Percentiles rank a stretch among this genome's conserved stretches.
These are phyloP conservation scores for Apis cerana DNA, from an alignment of 1,140 invertebrate genomes.

Conservation along the genomic window DNA sequence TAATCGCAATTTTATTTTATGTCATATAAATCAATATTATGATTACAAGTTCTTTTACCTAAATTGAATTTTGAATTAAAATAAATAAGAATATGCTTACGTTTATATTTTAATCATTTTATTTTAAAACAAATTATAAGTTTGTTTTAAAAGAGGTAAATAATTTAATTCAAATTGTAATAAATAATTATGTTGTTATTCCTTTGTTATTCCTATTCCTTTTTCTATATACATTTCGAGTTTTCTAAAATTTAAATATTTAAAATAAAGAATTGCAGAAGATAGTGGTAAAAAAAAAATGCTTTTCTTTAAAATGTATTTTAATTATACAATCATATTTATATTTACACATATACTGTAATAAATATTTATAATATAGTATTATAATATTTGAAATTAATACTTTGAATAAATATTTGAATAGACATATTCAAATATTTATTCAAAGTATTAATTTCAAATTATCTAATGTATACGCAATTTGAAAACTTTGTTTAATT, in stretches of 20 bases:
- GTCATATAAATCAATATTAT: not conserved
- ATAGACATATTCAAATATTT: no score
- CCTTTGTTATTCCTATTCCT: no score
- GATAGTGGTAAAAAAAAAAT: not conserved
- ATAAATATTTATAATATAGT: slow-evolving; percentile 25
- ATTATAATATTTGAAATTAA: no score
- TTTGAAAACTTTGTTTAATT: not conserved
- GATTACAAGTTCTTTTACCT: not conserved
- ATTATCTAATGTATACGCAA: not conserved
- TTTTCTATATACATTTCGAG: not conserved
- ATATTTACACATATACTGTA: slow-evolving; percentile 27
- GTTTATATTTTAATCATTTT: not conserved
- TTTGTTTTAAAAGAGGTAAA: not conserved
- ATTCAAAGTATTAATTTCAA: not conserved
- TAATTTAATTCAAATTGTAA: not conserved
- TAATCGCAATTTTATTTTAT: not conserved
- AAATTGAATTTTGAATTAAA: not conserved
- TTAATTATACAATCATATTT: not conserved
- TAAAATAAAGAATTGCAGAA: no score
- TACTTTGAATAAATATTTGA: no score
- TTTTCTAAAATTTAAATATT: not conserved
- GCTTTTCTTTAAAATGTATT: not conserved
- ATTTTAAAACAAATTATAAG: not conserved
- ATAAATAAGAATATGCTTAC: no score
- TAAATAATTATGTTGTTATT: no score